These are phyloP conservation scores for Megaceryle torquata DNA, from an alignment of 2,113 vertebrate species.

Conservation along the genomic window DNA sequence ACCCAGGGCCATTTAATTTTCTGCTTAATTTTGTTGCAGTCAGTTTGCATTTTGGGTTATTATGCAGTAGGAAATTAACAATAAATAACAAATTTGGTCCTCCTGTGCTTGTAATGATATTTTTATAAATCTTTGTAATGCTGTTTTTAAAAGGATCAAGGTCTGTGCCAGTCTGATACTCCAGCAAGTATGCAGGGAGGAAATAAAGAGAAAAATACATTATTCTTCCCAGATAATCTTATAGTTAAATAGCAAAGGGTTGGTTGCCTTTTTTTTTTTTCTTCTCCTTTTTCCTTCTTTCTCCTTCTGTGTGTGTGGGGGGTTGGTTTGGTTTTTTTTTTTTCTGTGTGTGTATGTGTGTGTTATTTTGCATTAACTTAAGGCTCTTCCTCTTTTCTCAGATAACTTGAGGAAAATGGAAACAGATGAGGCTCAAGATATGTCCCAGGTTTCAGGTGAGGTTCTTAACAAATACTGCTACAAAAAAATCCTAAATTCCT, in stretches of 20 bases:
- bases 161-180: conserved; percentile 82
- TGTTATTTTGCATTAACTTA: conserved; percentile 76
- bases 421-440: conserved; percentile 93
- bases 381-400: conserved; percentile 75
- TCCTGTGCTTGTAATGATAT: conserved; percentile 93
- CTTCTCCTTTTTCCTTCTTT: background rate
- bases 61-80: conserved; percentile 99
- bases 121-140: conserved; percentile 98
- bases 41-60: conserved; percentile 99
- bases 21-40: conserved; percentile 99
- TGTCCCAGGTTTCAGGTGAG: conserved; percentile 98
- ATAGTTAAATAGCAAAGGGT: conserved; percentile 65
- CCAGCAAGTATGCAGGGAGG: conserved; percentile 73
- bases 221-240: conserved; percentile 75
- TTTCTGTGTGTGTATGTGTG: background rate
- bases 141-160: conserved; percentile 88
- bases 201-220: conserved; percentile 77
- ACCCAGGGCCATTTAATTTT: conserved; percentile 99
- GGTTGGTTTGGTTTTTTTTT: background rate
- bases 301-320: background rate
- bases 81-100: conserved; percentile 99
- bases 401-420: conserved; percentile 96
- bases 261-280: background rate
- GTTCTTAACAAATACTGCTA: background rate
- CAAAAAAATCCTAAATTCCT: conserved; percentile 37